A percentile compares a stretch with the other conserved stretches of the same genome.
phyloP scores from a whole-genome alignment of 1,140 invertebrate species.

The Conopomorpha cramerella region DNA sequence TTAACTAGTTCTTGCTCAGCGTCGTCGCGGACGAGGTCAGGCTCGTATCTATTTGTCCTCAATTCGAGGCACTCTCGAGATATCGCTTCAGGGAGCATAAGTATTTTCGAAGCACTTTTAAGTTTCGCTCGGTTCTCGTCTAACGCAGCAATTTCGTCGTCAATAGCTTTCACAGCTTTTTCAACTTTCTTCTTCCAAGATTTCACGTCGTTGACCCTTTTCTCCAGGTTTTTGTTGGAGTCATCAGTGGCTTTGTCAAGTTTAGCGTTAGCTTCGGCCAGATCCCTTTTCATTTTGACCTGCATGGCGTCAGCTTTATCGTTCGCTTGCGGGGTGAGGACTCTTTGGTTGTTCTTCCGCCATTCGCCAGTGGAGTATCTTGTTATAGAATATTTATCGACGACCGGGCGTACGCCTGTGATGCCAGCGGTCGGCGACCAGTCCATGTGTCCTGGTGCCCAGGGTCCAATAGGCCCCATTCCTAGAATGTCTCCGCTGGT shows the following conservation, averaged over 20 bases:
- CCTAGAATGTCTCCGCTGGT: slow-evolving; percentile 38
- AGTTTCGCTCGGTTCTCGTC: slow-evolving; percentile 65
- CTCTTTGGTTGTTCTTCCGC: slow-evolving; percentile 63
- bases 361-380: slow-evolving; percentile 71
- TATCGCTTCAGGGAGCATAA: slow-evolving; percentile 70
- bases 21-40: slow-evolving; percentile 79
- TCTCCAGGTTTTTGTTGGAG: slow-evolving; percentile 63
- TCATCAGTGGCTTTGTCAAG: slow-evolving; percentile 65
- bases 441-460: slow-evolving; percentile 72
- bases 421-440: slow-evolving; percentile 70
- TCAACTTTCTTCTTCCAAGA: slow-evolving; percentile 71
- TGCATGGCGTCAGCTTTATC: slow-evolving; percentile 32
- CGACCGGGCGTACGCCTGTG: slow-evolving; percentile 72
- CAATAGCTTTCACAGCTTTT: slow-evolving; percentile 63
- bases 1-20: slow-evolving; percentile 81
- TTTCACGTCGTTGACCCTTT: slow-evolving; percentile 64
- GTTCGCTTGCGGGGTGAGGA: slow-evolving; percentile 23
- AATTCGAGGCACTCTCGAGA: slow-evolving; percentile 75
- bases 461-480: slow-evolving; percentile 64
- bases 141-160: slow-evolving; percentile 69
- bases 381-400: slow-evolving; percentile 76
- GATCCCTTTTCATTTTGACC: slow-evolving; percentile 18
- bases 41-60: slow-evolving; percentile 74
- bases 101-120: slow-evolving; percentile 66
- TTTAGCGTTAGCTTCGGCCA: slow-evolving; percentile 51